A percentile compares a stretch with the other conserved stretches of the same genome.
Evolutionary conservation across 1,140 invertebrate genomes (phyloP).

Genomic region (Drosophila eugracilis): DNA sequence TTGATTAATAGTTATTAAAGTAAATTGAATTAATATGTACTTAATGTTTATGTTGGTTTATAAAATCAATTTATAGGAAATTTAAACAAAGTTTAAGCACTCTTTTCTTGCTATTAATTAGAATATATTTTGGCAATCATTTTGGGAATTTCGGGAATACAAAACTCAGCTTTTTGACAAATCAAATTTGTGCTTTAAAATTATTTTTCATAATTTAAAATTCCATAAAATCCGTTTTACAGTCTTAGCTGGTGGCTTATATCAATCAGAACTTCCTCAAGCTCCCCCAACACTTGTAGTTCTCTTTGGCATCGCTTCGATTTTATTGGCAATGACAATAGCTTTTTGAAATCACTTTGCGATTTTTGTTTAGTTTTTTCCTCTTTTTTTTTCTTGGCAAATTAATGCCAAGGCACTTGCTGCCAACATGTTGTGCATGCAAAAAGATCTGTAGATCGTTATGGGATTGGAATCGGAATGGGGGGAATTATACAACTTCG

Average conservation of each 20-base stretch:
- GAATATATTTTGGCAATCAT: too few relatives aligned
- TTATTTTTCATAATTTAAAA: too few relatives aligned
- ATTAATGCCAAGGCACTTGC: slow-evolving; percentile 54
- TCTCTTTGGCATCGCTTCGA: neutral
- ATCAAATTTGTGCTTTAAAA: too few relatives aligned
- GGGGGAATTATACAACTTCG: slow-evolving; percentile 24
- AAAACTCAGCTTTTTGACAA: too few relatives aligned
- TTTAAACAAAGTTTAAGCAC: too few relatives aligned
- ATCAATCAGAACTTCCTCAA: neutral
- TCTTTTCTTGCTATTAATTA: too few relatives aligned
- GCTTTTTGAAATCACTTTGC: slow-evolving; percentile 12
- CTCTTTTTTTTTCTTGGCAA: slow-evolving; percentile 19
- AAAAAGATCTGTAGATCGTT: slow-evolving; percentile 39
- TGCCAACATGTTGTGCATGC: slow-evolving; percentile 37
- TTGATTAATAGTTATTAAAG: too few relatives aligned
- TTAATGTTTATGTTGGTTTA: too few relatives aligned
- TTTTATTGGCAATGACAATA: slow-evolving; percentile 18
- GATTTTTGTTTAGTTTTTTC: slow-evolving; percentile 1
- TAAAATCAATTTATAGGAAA: too few relatives aligned
- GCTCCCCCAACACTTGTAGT: neutral
- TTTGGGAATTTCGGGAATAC: too few relatives aligned
- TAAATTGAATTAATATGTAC: too few relatives aligned
- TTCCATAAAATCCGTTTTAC: too few relatives aligned
- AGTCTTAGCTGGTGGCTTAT: neutral
- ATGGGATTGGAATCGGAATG: neutral